Base-by-base conservation (phyloP, 2,797 vertebrate species). In the Channa striata region DNA sequence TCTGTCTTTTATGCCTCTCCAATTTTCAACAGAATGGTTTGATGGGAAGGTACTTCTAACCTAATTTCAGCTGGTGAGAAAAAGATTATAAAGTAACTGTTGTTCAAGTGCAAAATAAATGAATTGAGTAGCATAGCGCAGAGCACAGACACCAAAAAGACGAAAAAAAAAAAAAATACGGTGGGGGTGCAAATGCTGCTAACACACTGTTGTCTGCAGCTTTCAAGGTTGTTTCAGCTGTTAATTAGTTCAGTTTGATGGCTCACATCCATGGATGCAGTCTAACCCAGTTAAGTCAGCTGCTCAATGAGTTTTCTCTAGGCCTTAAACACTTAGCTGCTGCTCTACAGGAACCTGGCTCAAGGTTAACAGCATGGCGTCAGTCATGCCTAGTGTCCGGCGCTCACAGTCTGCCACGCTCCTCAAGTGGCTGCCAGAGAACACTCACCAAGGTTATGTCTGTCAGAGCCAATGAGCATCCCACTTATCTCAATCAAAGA, bases 241-340 rank as follows among this genome's bases (percentile, higher is more conserved):
- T 80, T 92, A 89, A 92, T 91, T 87, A 87, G 85, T 80, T 82
- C 78, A 83, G 71, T 87, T 71, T 91, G 88, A 91, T 85, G 87
- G 88, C 77, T 88, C 16, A 54, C 69, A 66, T 83, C 81, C 85
- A 88, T 61, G 74, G 82, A 44, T 81, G 76, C 82, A 72, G 70
- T 88, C 77, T 85, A 91, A 90, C 84, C 85, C 83, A 83, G 82
- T 90, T 89, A 84, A 88, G 75, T 85, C 84, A 83, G 82, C 65
- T 59, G 81, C 77, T 88, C 83, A 75, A 70, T 69, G 72, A 72
- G 69, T 84, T 90, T 85, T 82, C 78, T 78, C 74, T 68, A 74
- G 63, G 72, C 65, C 69, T 84, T 81, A 81, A 86, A 86, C 54
- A 71, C 77, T 16, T 75, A 77, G 78, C 64, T 51, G 48, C 54